These are phyloP conservation scores for Cynopterus brachyotis DNA, from an alignment of 2,113 vertebrate species.

Conservation along the genomic window DNA sequence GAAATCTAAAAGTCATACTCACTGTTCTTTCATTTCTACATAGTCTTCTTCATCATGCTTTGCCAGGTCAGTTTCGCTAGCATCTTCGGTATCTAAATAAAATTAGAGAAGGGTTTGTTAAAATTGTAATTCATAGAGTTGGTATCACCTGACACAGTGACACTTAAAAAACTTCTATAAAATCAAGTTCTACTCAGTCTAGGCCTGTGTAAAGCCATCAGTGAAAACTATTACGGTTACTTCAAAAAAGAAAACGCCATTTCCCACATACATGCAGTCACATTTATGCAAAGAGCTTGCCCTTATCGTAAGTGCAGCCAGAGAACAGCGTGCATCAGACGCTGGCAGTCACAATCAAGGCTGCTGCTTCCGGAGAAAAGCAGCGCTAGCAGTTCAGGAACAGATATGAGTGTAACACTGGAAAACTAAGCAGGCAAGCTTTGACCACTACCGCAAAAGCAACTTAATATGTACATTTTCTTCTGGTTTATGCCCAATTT, in stretches of 20 bases:
- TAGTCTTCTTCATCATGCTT: slow-evolving; percentile 98
- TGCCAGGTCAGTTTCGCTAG: slow-evolving; percentile 97
- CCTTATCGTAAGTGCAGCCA: neutral
- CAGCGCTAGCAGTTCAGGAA: neutral
- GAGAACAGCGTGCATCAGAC: neutral
- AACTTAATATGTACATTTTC: neutral
- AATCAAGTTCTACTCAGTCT: neutral
- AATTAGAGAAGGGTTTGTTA: neutral
- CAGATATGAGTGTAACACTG: too few relatives aligned
- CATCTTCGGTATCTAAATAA: slow-evolving; percentile 95
- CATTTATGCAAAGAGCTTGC: neutral
- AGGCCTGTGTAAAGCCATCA: neutral
- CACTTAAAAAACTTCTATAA: neutral
- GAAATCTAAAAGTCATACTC: slow-evolving; percentile 77
- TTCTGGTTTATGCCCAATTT: neutral
- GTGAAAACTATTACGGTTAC: neutral
- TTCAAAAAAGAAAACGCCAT: neutral
- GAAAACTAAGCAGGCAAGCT: neutral
- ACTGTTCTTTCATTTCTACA: slow-evolving; percentile 99
- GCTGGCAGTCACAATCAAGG: neutral
- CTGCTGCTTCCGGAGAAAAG: neutral
- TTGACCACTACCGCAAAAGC: neutral
- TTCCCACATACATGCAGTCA: neutral
- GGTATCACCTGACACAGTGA: neutral
- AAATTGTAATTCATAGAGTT: neutral